These are phyloP conservation scores for Aplodontia rufa DNA, from an alignment of 2,113 vertebrate genomes.

Conservation along the genomic window DNA sequence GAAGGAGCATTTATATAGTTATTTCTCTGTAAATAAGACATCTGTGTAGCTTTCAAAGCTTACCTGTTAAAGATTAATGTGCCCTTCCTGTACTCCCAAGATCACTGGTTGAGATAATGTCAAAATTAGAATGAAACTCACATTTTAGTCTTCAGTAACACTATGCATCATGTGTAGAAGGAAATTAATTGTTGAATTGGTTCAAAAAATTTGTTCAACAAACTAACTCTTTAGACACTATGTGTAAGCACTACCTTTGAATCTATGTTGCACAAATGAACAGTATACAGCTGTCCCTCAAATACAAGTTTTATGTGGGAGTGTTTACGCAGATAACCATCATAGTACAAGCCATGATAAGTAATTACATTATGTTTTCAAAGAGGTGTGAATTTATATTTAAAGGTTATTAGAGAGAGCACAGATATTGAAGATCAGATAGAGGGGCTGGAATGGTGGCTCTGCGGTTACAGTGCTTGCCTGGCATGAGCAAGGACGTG, in stretches of 20 bases:
- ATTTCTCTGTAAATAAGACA: neutral
- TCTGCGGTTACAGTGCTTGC: too few species aligned
- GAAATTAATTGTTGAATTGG: neutral
- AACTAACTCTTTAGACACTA: neutral
- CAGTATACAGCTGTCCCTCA: neutral
- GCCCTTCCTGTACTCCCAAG: neutral
- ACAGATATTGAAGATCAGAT: neutral
- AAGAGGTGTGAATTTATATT: neutral
- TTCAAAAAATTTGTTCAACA: neutral
- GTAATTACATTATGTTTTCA: neutral
- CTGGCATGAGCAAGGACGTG: too few species aligned
- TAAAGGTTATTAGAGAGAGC: neutral
- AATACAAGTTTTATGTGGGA: neutral
- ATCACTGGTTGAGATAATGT: neutral
- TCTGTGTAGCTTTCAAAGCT: neutral
- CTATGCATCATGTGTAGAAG: neutral
- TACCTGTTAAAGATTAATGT: conserved; percentile 23
- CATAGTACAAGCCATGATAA: neutral
- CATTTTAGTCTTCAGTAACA: conserved; percentile 6
- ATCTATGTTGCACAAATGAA: conserved; percentile 31
- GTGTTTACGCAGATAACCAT: neutral
- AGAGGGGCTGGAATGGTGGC: too few species aligned
- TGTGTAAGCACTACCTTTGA: neutral
- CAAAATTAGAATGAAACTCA: neutral
- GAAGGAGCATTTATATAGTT: neutral